These are phyloP conservation scores for human DNA, from an alignment of 2,113 vertebrate species.

Conservation along the genomic window GRCh38 chr13:80717501-80718000, in stretches of 20 bases:
- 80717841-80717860: constrained; percentile 86
- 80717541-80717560: neutral
- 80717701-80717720: constrained; percentile 76
- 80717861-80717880: constrained; percentile 85
- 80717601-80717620: constrained; percentile 56
- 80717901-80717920: constrained; percentile 80
- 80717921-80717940: constrained; percentile 80
- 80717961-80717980: constrained; percentile 79
- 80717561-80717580: constrained; percentile 40
- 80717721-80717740: constrained; percentile 84
- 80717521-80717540: neutral
- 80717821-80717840: constrained; percentile 85
- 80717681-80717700: constrained; percentile 77
- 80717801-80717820: constrained; percentile 86
- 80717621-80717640: constrained; percentile 48
- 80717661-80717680: constrained; percentile 46
- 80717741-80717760: constrained; percentile 80
- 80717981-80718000: constrained; percentile 79
- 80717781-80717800: constrained; percentile 86
- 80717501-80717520: neutral
- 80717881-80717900: constrained; percentile 80
- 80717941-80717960: constrained; percentile 83
- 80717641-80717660: constrained; percentile 58
- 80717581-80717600: neutral
- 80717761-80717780: constrained; percentile 87